phyloP scores from a whole-genome alignment of 2,113 vertebrate genomes.

The Hippocampus comes region DNA sequence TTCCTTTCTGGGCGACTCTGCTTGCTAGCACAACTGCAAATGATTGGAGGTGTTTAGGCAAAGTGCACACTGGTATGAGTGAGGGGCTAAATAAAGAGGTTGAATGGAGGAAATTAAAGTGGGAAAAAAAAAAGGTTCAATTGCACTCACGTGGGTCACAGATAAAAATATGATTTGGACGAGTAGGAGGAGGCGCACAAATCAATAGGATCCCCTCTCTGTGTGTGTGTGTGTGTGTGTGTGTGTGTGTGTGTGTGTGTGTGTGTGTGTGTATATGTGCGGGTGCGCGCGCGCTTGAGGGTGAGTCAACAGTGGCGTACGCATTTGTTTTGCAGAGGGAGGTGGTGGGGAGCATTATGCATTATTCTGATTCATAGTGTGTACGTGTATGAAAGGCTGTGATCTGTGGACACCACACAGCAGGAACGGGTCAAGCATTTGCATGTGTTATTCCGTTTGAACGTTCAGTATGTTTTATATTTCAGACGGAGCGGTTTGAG shows the following conservation, averaged over 20 bases:
- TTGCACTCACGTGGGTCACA: background rate
- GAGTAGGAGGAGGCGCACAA: background rate
- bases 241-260: background rate
- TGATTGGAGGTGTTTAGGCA: background rate
- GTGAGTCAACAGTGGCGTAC: background rate
- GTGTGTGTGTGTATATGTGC: background rate
- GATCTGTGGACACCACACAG: background rate
- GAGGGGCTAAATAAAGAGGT: background rate
- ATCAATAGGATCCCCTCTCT: background rate
- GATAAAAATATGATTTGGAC: background rate
- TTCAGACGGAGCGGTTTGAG: background rate
- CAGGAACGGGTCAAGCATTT: background rate
- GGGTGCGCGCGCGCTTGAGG: background rate
- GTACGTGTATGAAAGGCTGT: background rate
- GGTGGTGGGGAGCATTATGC: background rate
- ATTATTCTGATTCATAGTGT: slow-evolving; percentile 1
- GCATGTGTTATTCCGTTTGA: background rate
- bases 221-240: background rate
- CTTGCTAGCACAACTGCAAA: background rate
- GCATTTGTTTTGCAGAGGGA: background rate
- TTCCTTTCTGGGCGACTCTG: background rate
- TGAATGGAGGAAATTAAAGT: background rate
- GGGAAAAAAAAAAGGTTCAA: background rate
- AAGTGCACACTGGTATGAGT: background rate
- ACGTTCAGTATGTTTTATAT: background rate